Evolutionary conservation across 2,888 invertebrate species (phyloP), one percentile per base, ranked within the genome.

Genomic region (Oscheius sp.): DNA sequence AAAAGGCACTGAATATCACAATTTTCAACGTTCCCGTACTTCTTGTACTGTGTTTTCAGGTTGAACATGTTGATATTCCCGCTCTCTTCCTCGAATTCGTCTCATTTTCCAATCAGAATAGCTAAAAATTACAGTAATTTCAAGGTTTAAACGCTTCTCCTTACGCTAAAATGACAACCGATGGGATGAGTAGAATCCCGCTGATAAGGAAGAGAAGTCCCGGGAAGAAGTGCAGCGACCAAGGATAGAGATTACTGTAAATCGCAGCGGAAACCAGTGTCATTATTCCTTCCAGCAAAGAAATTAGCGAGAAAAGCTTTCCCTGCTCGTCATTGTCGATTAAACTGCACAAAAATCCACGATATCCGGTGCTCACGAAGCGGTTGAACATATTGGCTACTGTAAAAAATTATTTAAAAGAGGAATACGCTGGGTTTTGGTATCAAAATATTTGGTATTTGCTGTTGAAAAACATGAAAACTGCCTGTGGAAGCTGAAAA

Each of bases 211-310:
- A 87, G 69, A 82, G 75, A 18, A 89, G 83, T 3, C 89, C 90
- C 13, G 88, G 86, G 74, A 87, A 89, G 76, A 88, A 86, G 58
- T 78, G 64, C 46, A 89, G 76, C 0, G 89, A 89, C 23, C 82
- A 82, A 3, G 87, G 88, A 66, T 88, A 88, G 35, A 89, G 53
- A 21, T 82, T 86, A 80, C 90, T 90, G 84, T 88, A 90, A 13
- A 89, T 77, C 6, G 88, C 75, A 0, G 89, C 88, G 3, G 89
- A 89, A 56, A 86, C 71, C 9, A 89, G 77, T 2, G 84, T 79
- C 0, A 88, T 79, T 16, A 89, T 64, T 49, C 87, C 88, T 80
- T 90, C 89, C 29, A 88, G 70, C 5, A 88, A 80, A 0, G 88
- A 86, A 59, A 89, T 85, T 73, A 88, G 76, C 0, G 89, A 83